A percentile compares a stretch with the other conserved stretches of the same genome.
Conservation (phyloP, 2,888 invertebrate species). For the Ornithoptera priamus region DNA sequence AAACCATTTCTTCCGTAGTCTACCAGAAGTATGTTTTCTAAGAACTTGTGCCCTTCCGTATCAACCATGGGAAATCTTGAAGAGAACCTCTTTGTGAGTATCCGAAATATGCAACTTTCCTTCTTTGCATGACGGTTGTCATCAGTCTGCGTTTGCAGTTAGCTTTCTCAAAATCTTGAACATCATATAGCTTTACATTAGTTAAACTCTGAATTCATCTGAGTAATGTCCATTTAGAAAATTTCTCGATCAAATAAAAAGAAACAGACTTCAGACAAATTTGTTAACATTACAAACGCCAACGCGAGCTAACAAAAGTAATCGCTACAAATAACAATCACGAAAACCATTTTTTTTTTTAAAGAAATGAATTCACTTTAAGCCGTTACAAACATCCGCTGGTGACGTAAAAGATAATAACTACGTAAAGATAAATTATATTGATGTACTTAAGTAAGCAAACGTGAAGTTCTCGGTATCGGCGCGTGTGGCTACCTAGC, state of each 20-base stretch:
- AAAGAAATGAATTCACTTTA: constrained; percentile 6
- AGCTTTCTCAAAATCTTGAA: too few relatives aligned
- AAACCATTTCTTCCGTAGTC: too few relatives aligned
- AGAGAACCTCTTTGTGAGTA: too few relatives aligned
- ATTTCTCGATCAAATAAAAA: neutral
- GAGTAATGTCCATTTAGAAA: neutral
- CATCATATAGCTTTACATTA: too few relatives aligned
- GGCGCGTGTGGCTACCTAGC: constrained; percentile 66
- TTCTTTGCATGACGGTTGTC: too few relatives aligned
- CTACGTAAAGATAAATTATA: constrained; percentile 58
- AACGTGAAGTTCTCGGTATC: constrained; percentile 70
- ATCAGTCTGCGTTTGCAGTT: too few relatives aligned
- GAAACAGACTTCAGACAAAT: too few relatives aligned
- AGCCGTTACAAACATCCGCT: constrained; percentile 30
- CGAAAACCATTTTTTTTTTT: neutral
- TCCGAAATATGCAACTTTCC: too few relatives aligned
- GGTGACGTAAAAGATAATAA: constrained; percentile 44
- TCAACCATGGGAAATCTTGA: too few relatives aligned
- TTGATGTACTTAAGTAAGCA: constrained; percentile 56
- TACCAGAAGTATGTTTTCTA: too few relatives aligned
- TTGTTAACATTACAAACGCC: neutral
- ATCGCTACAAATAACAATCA: neutral
- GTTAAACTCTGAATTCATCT: too few relatives aligned
- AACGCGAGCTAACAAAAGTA: neutral
- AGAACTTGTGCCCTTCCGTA: too few relatives aligned